Base-by-base conservation (phyloP, 30 jellyfish, hydroid and myxozoan species). In the Hydra vulgaris region DNA sequence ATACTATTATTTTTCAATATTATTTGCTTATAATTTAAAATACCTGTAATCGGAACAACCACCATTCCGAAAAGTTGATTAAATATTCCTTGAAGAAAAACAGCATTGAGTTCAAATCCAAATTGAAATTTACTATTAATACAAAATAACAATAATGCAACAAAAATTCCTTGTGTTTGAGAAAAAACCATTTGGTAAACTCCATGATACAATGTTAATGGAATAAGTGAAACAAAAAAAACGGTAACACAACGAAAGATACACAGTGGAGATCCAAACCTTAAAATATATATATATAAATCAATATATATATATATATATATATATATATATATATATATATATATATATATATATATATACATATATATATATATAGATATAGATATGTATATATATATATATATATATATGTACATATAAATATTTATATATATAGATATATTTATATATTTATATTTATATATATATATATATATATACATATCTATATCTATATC, bases 51-150 rank as follows among this genome's bases (percentile, higher is more conserved):
- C 23, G 96, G 96, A 17, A 90, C 70, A 4, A 90, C 26, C 22
- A 90, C 87, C 95, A 86, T 82, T n/a, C 96, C 96, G 86, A 86
- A 86, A 69, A 88, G 96, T 79, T 86, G 96, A 0, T 92, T 81
- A 83, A 74, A 23, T 21, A 82, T 82, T 0, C 97, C 97, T 77
- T 86, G 91, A 22, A 76, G 88, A 74, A 82, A 69, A 81, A 86
- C 77, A 1, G 92, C 88, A 23, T 87, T 53, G 68, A 80, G 66
- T 73, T 90, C 97, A n/a, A 86, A 54, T 4, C 97, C 97, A 86
- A 84, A 79, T n/a, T 79, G 76, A 61, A 88, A 76, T 85, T 88
- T 76, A 80, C 97, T 90, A 27, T 78, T 85, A 61, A 86, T 54
- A n/a, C 87, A 81, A 86, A 86, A 86, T 21, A 88, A 26, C 26